Evolutionary conservation across 1,140 invertebrate genomes (phyloP).

Genomic region (Drosophila biarmipes): DNA sequence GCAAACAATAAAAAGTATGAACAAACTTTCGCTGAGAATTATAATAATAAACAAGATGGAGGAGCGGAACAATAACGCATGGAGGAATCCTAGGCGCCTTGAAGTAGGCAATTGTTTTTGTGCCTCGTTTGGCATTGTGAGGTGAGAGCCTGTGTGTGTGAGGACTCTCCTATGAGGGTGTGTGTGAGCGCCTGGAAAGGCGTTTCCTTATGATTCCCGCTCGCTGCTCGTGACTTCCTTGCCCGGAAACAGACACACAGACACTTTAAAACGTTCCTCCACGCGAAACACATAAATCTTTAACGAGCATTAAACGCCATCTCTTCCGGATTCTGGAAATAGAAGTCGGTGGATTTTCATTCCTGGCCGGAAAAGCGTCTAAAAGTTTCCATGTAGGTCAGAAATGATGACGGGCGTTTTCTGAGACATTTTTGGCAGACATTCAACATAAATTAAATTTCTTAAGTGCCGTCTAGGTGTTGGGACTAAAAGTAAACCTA

Average conservation of each 20-base stretch:
- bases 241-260: slow-evolving; percentile 13
- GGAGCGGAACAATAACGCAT: slow-evolving; percentile 15
- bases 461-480: too few species aligned
- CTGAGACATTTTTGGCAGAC: background rate
- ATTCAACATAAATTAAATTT: slow-evolving; percentile 9
- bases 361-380: slow-evolving; percentile 2
- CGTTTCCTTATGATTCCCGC: slow-evolving; percentile 28
- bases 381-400: slow-evolving; percentile 32
- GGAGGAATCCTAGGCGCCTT: slow-evolving; percentile 30
- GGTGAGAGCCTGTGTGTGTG: slow-evolving; percentile 18
- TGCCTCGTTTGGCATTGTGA: slow-evolving; percentile 41
- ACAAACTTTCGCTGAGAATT: slow-evolving; percentile 55
- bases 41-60: slow-evolving; percentile 55
- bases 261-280: slow-evolving; percentile 57
- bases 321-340: background rate
- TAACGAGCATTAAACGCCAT: slow-evolving; percentile 51
- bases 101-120: slow-evolving; percentile 73
- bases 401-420: slow-evolving; percentile 8
- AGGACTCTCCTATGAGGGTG: background rate
- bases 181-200: slow-evolving; percentile 9
- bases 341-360: background rate
- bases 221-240: slow-evolving; percentile 60
- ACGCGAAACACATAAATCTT: slow-evolving; percentile 69
- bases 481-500: too few species aligned
- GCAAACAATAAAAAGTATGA: slow-evolving; percentile 56